phyloP scores from a whole-genome alignment of 1,140 invertebrate species.

The Orussus abietinus region DNA sequence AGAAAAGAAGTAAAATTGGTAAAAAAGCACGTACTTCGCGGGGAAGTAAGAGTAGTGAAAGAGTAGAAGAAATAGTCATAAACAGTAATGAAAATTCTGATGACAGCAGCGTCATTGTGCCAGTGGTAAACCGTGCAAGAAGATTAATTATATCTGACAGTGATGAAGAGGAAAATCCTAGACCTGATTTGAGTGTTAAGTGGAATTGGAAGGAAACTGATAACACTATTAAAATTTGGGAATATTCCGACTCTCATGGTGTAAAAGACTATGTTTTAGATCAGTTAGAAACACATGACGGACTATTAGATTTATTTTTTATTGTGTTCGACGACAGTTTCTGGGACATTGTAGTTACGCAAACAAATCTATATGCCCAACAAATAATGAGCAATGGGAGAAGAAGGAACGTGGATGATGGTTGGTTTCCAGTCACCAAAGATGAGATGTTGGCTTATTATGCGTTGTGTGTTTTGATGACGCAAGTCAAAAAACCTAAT shows the following conservation, averaged over 20 bases:
- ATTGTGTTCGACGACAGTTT: no score
- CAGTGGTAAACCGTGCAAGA: not conserved
- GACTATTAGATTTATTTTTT: no score
- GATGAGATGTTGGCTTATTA: constrained; percentile 5
- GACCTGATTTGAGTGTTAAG: constrained; percentile 7
- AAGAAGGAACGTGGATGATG: no score
- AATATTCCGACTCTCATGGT: no score
- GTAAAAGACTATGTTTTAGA: no score
- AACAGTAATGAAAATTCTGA: constrained; percentile 7
- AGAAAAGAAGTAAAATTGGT: not conserved
- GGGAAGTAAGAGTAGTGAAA: not conserved
- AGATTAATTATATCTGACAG: constrained; percentile 7
- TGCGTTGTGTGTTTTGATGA: constrained; percentile 10
- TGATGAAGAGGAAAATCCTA: constrained; percentile 9
- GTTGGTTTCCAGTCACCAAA: constrained; percentile 8
- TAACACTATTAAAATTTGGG: no score
- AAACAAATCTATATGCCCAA: no score
- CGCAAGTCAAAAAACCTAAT: no score
- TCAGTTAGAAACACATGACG: no score
- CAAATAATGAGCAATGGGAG: no score
- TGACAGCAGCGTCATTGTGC: constrained; percentile 5
- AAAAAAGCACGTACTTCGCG: constrained; percentile 4
- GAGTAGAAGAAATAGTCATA: not conserved
- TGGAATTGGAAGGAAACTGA: no score
- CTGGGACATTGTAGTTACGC: no score